Conservation (phyloP, 2,797 vertebrate genomes). For the Synanceia verrucosa region DNA sequence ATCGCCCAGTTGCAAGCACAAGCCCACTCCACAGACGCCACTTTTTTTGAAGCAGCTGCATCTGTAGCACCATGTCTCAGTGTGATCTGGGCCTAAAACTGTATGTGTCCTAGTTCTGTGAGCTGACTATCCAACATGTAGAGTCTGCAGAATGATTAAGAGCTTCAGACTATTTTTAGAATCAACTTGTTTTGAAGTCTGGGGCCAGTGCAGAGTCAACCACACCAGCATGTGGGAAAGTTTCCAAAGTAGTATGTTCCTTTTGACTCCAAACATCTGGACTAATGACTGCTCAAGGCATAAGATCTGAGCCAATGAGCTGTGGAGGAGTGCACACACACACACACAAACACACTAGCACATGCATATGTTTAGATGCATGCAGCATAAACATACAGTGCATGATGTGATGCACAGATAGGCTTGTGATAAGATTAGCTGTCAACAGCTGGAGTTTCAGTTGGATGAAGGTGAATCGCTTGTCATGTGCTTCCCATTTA, state of each 20-base stretch:
- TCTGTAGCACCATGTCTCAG: too few relatives aligned
- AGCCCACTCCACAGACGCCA: too few relatives aligned
- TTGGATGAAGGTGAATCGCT: constrained; percentile 23
- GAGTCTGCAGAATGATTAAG: constrained; percentile 62
- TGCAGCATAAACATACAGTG: constrained; percentile 34
- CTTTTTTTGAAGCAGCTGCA: too few relatives aligned
- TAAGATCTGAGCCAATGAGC: constrained; percentile 68
- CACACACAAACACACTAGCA: too few relatives aligned
- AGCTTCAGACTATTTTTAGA: constrained; percentile 76
- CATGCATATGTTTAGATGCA: constrained; percentile 41
- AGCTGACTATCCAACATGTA: constrained; percentile 42
- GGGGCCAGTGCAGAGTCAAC: constrained; percentile 62
- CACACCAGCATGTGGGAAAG: constrained; percentile 79
- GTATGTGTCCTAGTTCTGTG: constrained; percentile 30
- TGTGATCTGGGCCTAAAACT: constrained; percentile 17
- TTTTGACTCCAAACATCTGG: constrained; percentile 80
- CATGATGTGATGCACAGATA: constrained; percentile 36
- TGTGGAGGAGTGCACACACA: constrained; percentile 34
- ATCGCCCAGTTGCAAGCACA: too few relatives aligned
- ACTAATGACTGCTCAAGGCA: constrained; percentile 61
- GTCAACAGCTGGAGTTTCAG: constrained; percentile 27
- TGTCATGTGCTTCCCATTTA: constrained; percentile 34
- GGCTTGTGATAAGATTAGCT: constrained; percentile 57
- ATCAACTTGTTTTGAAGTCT: constrained; percentile 75
- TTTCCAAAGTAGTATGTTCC: constrained; percentile 79